Base-by-base conservation (phyloP, 2,113 vertebrate species). In the Epinephelus cyanopodus region DNA sequence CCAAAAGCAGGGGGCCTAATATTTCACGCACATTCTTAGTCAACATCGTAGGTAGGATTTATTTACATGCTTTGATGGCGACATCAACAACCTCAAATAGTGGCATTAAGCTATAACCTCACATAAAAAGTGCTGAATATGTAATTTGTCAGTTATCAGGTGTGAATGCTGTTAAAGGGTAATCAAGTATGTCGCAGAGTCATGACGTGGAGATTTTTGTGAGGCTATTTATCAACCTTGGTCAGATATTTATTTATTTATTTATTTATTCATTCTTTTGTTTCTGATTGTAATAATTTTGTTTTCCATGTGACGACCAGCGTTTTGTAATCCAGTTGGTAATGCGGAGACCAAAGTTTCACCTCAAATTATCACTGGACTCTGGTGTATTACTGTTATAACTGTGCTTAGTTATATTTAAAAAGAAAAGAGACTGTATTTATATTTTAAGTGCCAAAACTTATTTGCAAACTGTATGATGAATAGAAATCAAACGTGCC, bases 401-500 rank as follows among this genome's bases (percentile, higher is more conserved):
- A 88, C 83, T 91, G 87, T 94, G 89, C 87, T 80, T 84, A 62
- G 77, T 88, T 90, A 80, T 92, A 82, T 93, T 89, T 2, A 27
- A 45, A 84, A 71, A 72, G 86, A 54, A 68, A 79, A 70, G 76
- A 86, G 73, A 93, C 79, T 87, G 83, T 91, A 92, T 91, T 90
- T 90, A 89, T 91, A 92, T 94, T 93, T 92, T 81, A 94, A 94
- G 94, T 95, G 94, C 93, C 93, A 95, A 95, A 92, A 87, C 74
- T 60, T 87, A 87, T 92, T 87, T 90, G 76, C 81, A 87, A 92
- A 84, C 82, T 89, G 82, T 87, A 84, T 48, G 17, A 90, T 77
- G 63, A 90, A 47, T 85, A 45, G 2, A 87, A 92, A 83, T 89
- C 53, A 68, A 90, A 81, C 42, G 84, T 93, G 91, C 91, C 93